Conservation (phyloP, 2,113 vertebrate genomes). For the Brachyistius frenatus region DNA sequence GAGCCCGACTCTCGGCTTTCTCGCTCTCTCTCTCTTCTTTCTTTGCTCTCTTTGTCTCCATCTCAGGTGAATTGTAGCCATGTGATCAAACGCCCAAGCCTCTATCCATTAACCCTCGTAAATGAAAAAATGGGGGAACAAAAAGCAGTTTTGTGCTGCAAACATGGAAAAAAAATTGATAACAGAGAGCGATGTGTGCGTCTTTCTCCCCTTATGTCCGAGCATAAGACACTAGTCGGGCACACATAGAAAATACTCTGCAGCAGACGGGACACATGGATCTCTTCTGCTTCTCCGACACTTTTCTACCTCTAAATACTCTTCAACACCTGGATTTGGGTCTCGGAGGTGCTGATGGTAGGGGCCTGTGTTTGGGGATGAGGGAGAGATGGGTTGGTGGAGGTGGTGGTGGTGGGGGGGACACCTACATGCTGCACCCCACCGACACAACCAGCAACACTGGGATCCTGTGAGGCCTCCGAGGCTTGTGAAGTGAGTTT, state of each 20-base stretch:
- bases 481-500: slow-evolving; percentile 63
- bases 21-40: slow-evolving; percentile 78
- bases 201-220: slow-evolving; percentile 80
- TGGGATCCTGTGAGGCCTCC: slow-evolving; percentile 65
- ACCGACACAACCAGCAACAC: slow-evolving; percentile 6
- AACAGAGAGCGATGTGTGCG: slow-evolving; percentile 85
- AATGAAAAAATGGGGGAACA: slow-evolving; percentile 88
- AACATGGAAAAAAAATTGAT: slow-evolving; percentile 83
- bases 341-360: slow-evolving; percentile 54
- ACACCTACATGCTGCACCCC: slow-evolving; percentile 48
- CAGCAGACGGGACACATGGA: slow-evolving; percentile 71
- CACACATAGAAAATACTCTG: slow-evolving; percentile 73
- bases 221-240: slow-evolving; percentile 70
- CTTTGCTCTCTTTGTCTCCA: slow-evolving; percentile 87
- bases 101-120: slow-evolving; percentile 86
- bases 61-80: slow-evolving; percentile 89
- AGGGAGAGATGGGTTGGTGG: slow-evolving; percentile 13
- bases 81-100: slow-evolving; percentile 88
- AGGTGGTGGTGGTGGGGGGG: slow-evolving; percentile 15
- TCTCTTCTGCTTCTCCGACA: slow-evolving; percentile 46
- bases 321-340: slow-evolving; percentile 57
- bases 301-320: slow-evolving; percentile 13
- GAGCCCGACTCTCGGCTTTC: slow-evolving; percentile 75
- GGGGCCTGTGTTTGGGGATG: slow-evolving; percentile 28
- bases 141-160: slow-evolving; percentile 88